Evolutionary conservation across 2,888 invertebrate genomes (phyloP), one percentile per base, ranked within the genome.

Genomic region (Nycteola revayana): DNA sequence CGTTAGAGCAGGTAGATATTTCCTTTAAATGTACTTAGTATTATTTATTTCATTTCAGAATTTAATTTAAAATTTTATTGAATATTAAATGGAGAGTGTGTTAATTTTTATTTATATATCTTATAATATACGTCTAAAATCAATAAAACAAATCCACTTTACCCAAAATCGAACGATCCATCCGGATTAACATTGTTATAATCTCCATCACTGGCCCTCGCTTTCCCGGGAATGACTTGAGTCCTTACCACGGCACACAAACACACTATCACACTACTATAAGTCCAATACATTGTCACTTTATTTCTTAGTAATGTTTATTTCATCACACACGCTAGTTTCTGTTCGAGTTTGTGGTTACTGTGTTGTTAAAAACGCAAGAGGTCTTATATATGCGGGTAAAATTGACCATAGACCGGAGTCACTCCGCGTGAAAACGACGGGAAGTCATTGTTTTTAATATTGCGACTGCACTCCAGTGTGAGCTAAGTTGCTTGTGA

Each of bases 151-250:
- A n/a, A n/a, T 18, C 18, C 3, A 18, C 66, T 48, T 63, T 79
- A 91, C 92, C 94, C 94, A 75, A 94, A 94, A 70, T 93, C 91
- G 62, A 91, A 95, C 9, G 94, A 93, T 66, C 94, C 94, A 80
- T 94, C 94, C 14, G 90, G 89, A 50, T 93, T 91, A 22, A 93
- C 87, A 37, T 90, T 89, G 59, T 93, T 93, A 59, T 91, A 93
- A 42, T 91, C 92, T 2, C 89, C 89, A 46, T 89, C 91, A 41
- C 85, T 90, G 2, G 87, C 79, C 52, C 85, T 73, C 11, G 85
- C 72, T 45, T 89, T 86, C 1, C 83, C 80, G 1, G 85, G 85
- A 11, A 88, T 88, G 24, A 87, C 78, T 58, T 88, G 88, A 67
- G 82, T 80, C 75, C 79, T 73, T 36, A 63, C 80, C 34, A 76